Evolutionary conservation across 2,113 vertebrate species (phyloP).

Genomic region (Passer domesticus): DNA sequence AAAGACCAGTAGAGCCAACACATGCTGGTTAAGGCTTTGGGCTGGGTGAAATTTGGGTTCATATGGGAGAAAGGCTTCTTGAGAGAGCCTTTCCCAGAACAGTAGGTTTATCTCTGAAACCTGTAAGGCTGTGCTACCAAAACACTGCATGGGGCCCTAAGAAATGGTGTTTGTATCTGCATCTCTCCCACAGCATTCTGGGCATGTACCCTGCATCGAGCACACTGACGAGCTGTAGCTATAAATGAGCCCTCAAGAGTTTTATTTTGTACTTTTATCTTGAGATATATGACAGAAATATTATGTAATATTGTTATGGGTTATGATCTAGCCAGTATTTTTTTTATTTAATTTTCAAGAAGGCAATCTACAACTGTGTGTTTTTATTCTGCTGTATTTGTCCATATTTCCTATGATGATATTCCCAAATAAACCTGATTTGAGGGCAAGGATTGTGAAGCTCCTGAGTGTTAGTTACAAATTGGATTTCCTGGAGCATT

Average conservation of each 20-base stretch:
- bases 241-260: neutral
- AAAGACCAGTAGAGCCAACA: neutral
- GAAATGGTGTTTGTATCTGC: slow-evolving; percentile 32
- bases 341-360: slow-evolving; percentile 70
- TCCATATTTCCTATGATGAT: slow-evolving; percentile 70
- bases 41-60: neutral
- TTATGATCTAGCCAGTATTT: slow-evolving; percentile 60
- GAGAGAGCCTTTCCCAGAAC: neutral
- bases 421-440: slow-evolving; percentile 77
- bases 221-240: slow-evolving; percentile 29
- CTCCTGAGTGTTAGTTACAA: slow-evolving; percentile 44
- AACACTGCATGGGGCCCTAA: slow-evolving; percentile 42
- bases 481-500: neutral
- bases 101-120: neutral
- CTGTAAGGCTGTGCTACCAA: neutral
- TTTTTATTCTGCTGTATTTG: slow-evolving; percentile 72
- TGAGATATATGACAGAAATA: slow-evolving; percentile 24
- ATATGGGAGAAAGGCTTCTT: neutral
- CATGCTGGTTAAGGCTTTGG: neutral
- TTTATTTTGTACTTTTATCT: slow-evolving; percentile 59
- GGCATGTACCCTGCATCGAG: slow-evolving; percentile 29
- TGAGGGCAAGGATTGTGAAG: slow-evolving; percentile 59
- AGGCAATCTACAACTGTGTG: slow-evolving; percentile 41
- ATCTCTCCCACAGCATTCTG: slow-evolving; percentile 27
- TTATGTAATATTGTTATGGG: slow-evolving; percentile 55